Base-by-base conservation (phyloP, 2,797 vertebrate species). In the Paedocypris micromegethes region DNA sequence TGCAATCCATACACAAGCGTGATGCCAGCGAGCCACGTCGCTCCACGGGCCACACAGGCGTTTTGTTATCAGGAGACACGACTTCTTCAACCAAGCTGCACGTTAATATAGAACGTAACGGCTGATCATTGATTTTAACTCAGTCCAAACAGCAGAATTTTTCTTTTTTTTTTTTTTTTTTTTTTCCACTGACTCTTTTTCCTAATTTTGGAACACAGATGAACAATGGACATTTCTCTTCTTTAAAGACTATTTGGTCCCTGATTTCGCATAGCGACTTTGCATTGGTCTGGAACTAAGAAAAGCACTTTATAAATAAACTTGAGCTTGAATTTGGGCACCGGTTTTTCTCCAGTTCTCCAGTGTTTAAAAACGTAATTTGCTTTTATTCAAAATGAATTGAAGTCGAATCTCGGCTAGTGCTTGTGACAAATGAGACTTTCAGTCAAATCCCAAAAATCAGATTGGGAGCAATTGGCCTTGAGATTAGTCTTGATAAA, bases 1-100 rank as follows among this genome's bases (percentile, higher is more conserved):
- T 57, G 59, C 54, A 50, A 70, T 70, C 68, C 68, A 70, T 70
- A 57, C 68, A 57, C 40, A 70, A 70, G 60, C 41, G 57, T 59
- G 41, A 63, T 45, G 53, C 50, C 59, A 63, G 23, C 23, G 37
- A 41, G 46, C 59, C 53, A 57, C 62, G 46, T 63, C 68, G 57
- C 46, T 64, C 47, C 8, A 56, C 7, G 8, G 38, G n/a, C 45
- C 41, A 51, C 44, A 8, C 45, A 56, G 59, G 57, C 47, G 4
- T 63, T 70, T 70, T 47, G 57, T 63, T 63, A 63, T 50, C 53
- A 49, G 45, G 59, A 50, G 45, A 70, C 8, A 48, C n/a, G 6
- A 4, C 43, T 62, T 9, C 42, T 6, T 68, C 37, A 4, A 42
- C 23, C 44, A 40, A 63, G 47, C 53, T 23, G 40, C 45, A 6